These are phyloP conservation scores for Ptychadena robeensis DNA, from an alignment of 2,797 vertebrate species.

Conservation along the genomic window DNA sequence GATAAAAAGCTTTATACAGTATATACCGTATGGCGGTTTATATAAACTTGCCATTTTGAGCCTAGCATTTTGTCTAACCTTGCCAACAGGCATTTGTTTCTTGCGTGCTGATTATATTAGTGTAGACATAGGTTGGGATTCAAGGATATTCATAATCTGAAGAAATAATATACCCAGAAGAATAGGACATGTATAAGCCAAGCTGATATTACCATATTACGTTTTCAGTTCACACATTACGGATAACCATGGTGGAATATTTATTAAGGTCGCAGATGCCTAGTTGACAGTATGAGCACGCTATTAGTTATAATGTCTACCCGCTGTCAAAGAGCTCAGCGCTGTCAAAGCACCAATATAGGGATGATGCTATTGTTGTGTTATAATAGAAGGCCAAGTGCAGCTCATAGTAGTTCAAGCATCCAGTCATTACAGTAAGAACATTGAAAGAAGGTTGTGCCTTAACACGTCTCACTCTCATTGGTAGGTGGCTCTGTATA, in stretches of 20 bases:
- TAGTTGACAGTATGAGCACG: neutral
- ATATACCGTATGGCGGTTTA: conserved; percentile 13
- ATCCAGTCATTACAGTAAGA: neutral
- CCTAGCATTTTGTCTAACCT: conserved; percentile 56
- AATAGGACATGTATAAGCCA: conserved; percentile 13
- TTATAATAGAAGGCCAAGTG: neutral
- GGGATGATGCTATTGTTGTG: neutral
- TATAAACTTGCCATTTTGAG: conserved; percentile 44
- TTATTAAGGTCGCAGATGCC: neutral
- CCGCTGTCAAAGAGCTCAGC: neutral
- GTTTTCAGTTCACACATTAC: neutral
- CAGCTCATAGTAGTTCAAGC: neutral
- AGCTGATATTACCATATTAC: conserved; percentile 2
- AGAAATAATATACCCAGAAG: conserved; percentile 42
- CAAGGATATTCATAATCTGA: conserved; percentile 61
- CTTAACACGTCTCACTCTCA: neutral
- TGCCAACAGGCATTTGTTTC: conserved; percentile 62
- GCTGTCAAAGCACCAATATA: neutral
- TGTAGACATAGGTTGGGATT: conserved; percentile 58
- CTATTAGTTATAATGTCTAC: neutral
- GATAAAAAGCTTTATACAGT: neutral
- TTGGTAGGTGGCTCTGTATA: neutral
- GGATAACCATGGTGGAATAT: conserved; percentile 7
- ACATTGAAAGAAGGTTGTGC: neutral
- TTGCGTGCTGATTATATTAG: conserved; percentile 57